Evolutionary conservation across 2,113 vertebrate species (phyloP).

Genomic region (Oxygymnocypris stewartii): DNA sequence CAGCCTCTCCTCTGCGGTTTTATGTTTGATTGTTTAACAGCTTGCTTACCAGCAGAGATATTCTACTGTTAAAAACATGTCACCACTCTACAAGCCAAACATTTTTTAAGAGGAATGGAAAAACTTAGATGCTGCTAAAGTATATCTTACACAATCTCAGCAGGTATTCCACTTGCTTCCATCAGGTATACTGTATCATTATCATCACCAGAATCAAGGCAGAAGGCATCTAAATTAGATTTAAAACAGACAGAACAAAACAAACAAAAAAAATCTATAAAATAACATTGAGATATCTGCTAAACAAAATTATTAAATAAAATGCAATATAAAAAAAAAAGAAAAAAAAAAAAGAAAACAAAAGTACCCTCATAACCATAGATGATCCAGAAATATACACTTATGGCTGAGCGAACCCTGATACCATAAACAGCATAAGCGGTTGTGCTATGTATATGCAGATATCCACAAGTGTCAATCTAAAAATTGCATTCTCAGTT

Average conservation of each 20-base stretch:
- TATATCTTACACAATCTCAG: not conserved
- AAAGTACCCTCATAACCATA: not conserved
- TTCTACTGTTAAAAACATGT: slow-evolving; percentile 48
- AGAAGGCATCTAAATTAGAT: not conserved
- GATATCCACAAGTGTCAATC: slow-evolving; percentile 64
- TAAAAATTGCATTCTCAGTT: slow-evolving; percentile 71
- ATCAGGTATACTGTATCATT: not conserved
- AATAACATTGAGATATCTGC: not conserved
- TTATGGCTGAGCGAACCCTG: slow-evolving; percentile 49
- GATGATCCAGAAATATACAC: not conserved
- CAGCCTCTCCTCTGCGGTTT: slow-evolving; percentile 33
- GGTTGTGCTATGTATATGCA: slow-evolving; percentile 6
- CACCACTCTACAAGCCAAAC: slow-evolving; percentile 36
- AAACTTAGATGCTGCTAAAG: not conserved
- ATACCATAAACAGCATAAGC: not conserved
- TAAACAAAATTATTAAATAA: not conserved
- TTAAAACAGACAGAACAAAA: not conserved
- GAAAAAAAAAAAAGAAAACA: no score
- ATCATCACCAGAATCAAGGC: not conserved
- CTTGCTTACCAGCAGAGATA: slow-evolving; percentile 50
- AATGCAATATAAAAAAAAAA: no score
- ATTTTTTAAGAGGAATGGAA: slow-evolving; percentile 33
- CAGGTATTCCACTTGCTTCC: not conserved
- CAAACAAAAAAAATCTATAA: no score
- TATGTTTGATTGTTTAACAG: slow-evolving; percentile 11